These are phyloP conservation scores for Taphrorychus bicolor DNA, from an alignment of 2,888 invertebrate species.

Conservation along the genomic window DNA sequence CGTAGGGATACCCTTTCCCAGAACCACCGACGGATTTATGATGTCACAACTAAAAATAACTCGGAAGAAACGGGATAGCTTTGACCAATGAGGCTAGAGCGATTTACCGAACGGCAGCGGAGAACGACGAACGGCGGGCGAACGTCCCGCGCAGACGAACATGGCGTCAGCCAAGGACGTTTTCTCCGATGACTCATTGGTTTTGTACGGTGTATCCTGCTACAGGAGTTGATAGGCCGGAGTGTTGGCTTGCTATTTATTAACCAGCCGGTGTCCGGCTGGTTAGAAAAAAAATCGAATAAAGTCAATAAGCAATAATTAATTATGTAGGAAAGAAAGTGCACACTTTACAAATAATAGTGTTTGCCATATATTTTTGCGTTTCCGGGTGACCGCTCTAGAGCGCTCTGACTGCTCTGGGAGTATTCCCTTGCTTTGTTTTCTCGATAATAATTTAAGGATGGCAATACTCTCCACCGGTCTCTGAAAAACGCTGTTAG, in stretches of 20 bases:
- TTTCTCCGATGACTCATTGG: conserved; percentile 25
- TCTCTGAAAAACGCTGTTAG: no score
- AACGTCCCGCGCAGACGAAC: neutral
- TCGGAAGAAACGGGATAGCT: conserved; percentile 41
- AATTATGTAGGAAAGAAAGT: no score
- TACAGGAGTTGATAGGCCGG: neutral
- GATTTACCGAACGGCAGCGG: conserved; percentile 26
- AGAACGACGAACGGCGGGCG: conserved; percentile 14
- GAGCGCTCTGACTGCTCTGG: no score
- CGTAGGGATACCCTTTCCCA: conserved; percentile 59
- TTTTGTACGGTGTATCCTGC: neutral
- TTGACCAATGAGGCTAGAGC: conserved; percentile 33
- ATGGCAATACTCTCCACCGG: no score
- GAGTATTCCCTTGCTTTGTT: no score
- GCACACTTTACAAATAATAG: no score
- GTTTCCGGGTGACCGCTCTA: no score
- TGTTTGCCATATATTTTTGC: no score
- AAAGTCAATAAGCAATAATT: no score
- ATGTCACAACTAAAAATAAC: conserved; percentile 60
- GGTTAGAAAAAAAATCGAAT: no score
- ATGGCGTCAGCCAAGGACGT: conserved; percentile 33
- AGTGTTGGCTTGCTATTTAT: neutral
- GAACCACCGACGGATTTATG: conserved; percentile 55
- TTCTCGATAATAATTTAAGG: no score
- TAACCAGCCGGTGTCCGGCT: neutral